Conservation (phyloP, 2,113 vertebrate species). For the Lipotes vexillifer region DNA sequence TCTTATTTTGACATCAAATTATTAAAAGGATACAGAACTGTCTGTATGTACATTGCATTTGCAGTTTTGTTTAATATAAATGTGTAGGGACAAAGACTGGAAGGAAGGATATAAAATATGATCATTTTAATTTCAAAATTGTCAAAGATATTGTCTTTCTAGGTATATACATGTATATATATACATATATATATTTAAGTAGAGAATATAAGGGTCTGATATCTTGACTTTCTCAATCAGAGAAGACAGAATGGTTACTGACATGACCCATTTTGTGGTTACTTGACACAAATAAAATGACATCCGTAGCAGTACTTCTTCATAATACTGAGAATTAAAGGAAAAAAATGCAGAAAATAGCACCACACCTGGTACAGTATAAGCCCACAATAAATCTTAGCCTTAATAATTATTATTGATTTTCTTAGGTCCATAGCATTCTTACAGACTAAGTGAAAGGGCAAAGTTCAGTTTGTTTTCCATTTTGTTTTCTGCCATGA, state of each 20-base stretch:
- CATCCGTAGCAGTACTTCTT: not conserved
- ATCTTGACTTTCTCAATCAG: not conserved
- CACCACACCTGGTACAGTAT: not conserved
- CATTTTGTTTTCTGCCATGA: not conserved
- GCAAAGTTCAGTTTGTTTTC: not conserved
- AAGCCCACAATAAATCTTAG: not conserved
- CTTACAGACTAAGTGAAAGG: not conserved
- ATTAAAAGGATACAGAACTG: not conserved
- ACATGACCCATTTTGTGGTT: not conserved
- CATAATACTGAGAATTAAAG: not conserved
- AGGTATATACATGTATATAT: not conserved
- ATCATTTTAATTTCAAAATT: not conserved
- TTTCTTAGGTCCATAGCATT: not conserved
- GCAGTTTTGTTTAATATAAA: not conserved
- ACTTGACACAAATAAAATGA: not conserved
- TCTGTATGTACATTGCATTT: not conserved
- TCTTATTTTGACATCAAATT: constrained; percentile 19
- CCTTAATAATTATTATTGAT: not conserved
- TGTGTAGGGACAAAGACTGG: not conserved
- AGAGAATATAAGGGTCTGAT: not conserved
- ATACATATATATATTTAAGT: not conserved
- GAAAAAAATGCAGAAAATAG: not conserved
- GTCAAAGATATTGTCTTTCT: not conserved
- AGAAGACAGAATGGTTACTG: not conserved
- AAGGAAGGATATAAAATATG: not conserved